These are phyloP conservation scores for Synanthedon myopaeformis DNA, from an alignment of 2,888 invertebrate species.

Conservation along the genomic window DNA sequence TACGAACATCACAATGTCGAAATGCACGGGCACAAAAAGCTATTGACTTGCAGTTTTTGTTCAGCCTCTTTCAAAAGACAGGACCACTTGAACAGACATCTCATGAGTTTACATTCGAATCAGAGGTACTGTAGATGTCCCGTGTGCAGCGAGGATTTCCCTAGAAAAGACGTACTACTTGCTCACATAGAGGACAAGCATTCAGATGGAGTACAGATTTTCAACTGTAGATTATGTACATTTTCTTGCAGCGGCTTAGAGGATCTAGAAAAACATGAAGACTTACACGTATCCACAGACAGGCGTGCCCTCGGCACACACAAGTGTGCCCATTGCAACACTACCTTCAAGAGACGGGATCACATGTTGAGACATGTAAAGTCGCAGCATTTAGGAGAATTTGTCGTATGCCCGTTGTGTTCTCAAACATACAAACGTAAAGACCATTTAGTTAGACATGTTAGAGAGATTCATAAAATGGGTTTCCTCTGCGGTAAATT, in stretches of 20 bases:
- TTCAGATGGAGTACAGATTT: conserved; percentile 14
- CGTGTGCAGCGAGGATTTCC: conserved; percentile 26
- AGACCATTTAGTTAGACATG: conserved; percentile 37
- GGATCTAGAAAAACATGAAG: conserved; percentile 25
- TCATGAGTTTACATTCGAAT: conserved; percentile 24
- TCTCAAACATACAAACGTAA: conserved; percentile 30
- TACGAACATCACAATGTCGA: conserved; percentile 28
- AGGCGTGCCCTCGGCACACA: conserved; percentile 12
- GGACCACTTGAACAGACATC: conserved; percentile 37
- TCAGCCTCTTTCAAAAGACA: conserved; percentile 24
- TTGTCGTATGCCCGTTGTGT: conserved; percentile 30
- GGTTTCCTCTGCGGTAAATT: background rate
- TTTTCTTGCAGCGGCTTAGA: conserved; percentile 16
- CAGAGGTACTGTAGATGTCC: conserved; percentile 24
- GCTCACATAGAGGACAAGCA: conserved; percentile 32
- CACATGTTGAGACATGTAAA: conserved; percentile 41
- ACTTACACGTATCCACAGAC: conserved; percentile 15
- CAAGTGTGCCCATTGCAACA: conserved; percentile 26
- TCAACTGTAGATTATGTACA: conserved; percentile 26
- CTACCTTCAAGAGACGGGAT: conserved; percentile 33
- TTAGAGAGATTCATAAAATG: conserved; percentile 37
- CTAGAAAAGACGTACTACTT: conserved; percentile 21
- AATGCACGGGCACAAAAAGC: conserved; percentile 22
- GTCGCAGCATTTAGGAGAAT: conserved; percentile 30
- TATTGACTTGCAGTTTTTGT: conserved; percentile 23